Conservation (phyloP, 2,797 vertebrate species). For the Xiphorhynchus erythropygius region DNA sequence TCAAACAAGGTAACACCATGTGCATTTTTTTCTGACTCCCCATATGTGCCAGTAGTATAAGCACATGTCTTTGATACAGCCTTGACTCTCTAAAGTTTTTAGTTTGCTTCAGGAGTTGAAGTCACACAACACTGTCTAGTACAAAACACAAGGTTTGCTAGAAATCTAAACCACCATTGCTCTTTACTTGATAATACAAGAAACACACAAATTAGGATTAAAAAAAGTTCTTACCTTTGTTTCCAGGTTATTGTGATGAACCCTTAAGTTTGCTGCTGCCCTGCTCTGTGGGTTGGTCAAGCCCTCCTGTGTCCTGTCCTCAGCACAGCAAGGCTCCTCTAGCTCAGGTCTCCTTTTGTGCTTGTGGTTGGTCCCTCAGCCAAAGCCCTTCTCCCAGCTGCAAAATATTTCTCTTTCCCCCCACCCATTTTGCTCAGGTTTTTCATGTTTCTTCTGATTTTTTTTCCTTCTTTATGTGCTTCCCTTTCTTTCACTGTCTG, state of each 20-base stretch:
- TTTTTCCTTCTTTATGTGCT: neutral
- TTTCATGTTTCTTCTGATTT: neutral
- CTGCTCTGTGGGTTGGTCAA: neutral
- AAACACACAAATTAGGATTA: neutral
- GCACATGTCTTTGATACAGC: neutral
- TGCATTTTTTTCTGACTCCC: neutral
- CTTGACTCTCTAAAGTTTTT: neutral
- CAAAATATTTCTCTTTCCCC: neutral
- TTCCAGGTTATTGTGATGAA: neutral
- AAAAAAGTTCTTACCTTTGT: neutral
- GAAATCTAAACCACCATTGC: neutral
- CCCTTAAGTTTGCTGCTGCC: neutral
- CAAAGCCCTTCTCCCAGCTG: neutral
- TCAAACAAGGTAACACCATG: fast-evolving
- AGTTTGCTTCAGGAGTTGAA: neutral
- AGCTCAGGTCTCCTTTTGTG: neutral
- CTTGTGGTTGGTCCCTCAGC: neutral
- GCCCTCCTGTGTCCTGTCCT: fast-evolving
- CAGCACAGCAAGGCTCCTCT: neutral
- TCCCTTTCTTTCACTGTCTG: neutral
- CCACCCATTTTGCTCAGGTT: neutral
- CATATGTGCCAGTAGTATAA: neutral
- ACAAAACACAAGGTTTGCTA: neutral
- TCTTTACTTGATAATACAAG: neutral
- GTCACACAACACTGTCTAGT: neutral